Percentiles rank a stretch among this genome's conserved stretches.
Conservation (phyloP, 1,140 invertebrate species). For the Heterodera schachtii region DNA sequence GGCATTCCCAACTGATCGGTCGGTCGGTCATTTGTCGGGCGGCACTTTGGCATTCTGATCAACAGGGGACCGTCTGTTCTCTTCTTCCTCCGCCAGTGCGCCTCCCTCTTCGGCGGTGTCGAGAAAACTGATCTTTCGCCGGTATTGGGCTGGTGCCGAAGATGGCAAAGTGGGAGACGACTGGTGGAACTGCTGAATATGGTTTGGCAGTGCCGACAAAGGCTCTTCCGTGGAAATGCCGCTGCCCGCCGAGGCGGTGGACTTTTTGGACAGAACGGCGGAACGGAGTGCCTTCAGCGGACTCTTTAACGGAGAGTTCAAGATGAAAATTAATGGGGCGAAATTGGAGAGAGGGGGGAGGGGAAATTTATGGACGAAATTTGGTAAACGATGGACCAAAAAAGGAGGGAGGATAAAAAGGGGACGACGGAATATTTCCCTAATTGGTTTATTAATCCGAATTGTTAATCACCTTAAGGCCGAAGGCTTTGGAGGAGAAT, state of each 20-base stretch:
- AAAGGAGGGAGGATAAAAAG: too few species aligned
- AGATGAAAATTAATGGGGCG: too few species aligned
- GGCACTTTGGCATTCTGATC: background rate
- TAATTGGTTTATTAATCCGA: too few species aligned
- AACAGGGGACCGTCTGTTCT: background rate
- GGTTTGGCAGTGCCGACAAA: background rate
- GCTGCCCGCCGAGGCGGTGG: background rate
- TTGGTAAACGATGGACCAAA: too few species aligned
- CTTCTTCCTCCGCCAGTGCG: constrained; percentile 3
- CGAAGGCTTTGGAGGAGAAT: constrained; percentile 4
- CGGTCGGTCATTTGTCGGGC: background rate
- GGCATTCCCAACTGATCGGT: background rate
- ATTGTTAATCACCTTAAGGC: background rate
- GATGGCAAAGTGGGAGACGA: background rate
- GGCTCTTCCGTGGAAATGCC: background rate
- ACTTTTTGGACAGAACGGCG: constrained; percentile 7
- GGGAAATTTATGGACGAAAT: too few species aligned
- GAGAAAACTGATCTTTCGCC: constrained; percentile 6
- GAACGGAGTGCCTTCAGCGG: constrained; percentile 11
- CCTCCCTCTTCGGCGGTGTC: background rate
- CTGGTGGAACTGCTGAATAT: background rate
- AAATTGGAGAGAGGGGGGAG: too few species aligned
- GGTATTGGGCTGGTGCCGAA: background rate
- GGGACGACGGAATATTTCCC: too few species aligned
- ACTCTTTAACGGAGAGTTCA: constrained; percentile 6